These are phyloP conservation scores for Hypocryptadius cinnamomeus DNA, from an alignment of 2,113 vertebrate genomes.

Conservation along the genomic window DNA sequence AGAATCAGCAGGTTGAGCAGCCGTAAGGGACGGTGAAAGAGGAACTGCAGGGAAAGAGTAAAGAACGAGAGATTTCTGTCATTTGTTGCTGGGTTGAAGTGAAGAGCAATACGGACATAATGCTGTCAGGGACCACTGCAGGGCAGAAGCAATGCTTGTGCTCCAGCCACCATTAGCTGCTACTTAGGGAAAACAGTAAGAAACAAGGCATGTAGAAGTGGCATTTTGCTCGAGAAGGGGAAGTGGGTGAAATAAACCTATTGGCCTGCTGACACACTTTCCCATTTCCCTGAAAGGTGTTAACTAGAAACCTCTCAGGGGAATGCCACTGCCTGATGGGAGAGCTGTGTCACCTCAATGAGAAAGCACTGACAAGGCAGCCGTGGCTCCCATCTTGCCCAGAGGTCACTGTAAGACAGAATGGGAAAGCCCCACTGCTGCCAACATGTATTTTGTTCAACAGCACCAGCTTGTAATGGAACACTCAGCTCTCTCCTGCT, in stretches of 20 bases:
- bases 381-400: background rate
- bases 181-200: background rate
- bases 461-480: background rate
- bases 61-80: background rate
- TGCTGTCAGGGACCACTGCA: background rate
- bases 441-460: background rate
- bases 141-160: background rate
- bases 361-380: background rate
- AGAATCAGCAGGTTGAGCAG: constrained; percentile 96
- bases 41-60: constrained; percentile 75
- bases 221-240: background rate
- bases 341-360: fast-evolving
- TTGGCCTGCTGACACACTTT: background rate
- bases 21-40: constrained; percentile 97
- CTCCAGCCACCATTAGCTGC: background rate
- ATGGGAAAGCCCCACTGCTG: background rate
- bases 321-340: background rate
- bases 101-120: background rate
- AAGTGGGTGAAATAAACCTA: background rate
- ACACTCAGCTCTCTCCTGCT: background rate
- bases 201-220: fast-evolving
- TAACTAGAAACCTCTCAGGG: background rate
- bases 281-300: background rate
- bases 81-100: background rate
- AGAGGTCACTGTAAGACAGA: background rate